Conservation (phyloP, 2,888 invertebrate species). For the Drosophila barbarae region DNA sequence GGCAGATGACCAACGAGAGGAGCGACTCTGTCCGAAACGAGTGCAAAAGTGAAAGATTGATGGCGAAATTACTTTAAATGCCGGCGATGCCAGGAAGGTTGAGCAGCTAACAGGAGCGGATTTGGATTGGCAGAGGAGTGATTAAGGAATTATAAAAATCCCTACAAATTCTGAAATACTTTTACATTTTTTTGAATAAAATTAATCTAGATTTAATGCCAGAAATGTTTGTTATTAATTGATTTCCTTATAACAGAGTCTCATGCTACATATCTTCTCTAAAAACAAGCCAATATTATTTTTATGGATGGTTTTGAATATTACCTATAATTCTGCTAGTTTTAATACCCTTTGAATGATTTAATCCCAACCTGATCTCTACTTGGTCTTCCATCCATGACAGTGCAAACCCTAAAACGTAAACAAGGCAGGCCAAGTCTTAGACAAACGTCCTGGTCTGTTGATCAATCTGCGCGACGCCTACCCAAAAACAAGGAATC, state of each 20-base stretch:
- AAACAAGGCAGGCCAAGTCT: conserved; percentile 52
- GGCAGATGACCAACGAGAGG: conserved; percentile 27
- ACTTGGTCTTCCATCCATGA: conserved; percentile 44
- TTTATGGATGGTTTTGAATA: neutral
- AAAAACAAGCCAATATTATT: neutral
- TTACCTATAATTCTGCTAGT: neutral
- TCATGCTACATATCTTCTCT: neutral
- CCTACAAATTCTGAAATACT: neutral
- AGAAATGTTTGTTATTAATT: neutral
- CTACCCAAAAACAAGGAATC: conserved; percentile 58
- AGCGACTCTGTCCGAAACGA: conserved; percentile 58
- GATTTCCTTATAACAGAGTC: neutral
- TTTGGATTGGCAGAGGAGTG: neutral
- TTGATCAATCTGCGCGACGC: conserved; percentile 73
- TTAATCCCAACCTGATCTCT: conserved; percentile 3
- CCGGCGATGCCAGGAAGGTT: conserved; percentile 40
- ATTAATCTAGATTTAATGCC: fast-evolving
- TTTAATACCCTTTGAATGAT: neutral
- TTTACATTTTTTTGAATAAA: fast-evolving
- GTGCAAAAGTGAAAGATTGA: conserved; percentile 76
- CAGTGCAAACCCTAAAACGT: conserved; percentile 50
- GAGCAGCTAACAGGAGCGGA: conserved; percentile 26
- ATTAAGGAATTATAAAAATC: too few species aligned
- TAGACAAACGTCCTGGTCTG: conserved; percentile 59
- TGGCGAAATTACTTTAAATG: conserved; percentile 76